Base-by-base conservation (phyloP, 2,888 invertebrate species). In the Orthonychiurus folsomi region DNA sequence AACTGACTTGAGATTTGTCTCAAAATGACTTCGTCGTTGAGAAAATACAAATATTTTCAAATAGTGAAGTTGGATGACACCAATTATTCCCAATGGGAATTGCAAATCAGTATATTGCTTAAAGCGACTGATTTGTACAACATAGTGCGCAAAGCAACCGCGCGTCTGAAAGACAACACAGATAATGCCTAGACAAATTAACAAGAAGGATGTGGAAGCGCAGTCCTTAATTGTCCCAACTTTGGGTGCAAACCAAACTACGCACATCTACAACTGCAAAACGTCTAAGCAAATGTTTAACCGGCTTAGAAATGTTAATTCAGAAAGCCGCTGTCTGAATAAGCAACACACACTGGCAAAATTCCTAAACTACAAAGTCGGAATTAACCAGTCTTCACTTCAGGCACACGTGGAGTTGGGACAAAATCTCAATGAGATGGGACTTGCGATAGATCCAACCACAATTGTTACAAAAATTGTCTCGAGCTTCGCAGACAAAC, bases 211-310 rank as follows among this genome's bases (percentile, higher is more conserved):
- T 56, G 25, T 48, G 1, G 24, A 47, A 3, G 56, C 61, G 12
- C 12, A 24, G 28, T 5, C 15, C 2, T 28, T 61, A 9, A 5
- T 61, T 3, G 28, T 47, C 3, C 21, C 24, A 9, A 25, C 57
- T 2, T 21, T 61, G 18, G 28, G 50, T 9, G 3, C 56, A 23
- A 2, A 18, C 27, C 56, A 56, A 37, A 9, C 28, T 1, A 18
- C 12, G 20, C 24, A 27, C 9, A 25, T 61, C 5, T 48, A 37
- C 37, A 55, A 15, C n/a, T 20, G 27, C 37, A 55, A 9, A 2
- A 53, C 20, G n/a, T 2, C 60, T 9, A 60, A 55, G 47, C 54
- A 60, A 5, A 60, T 60, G 54, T 53, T 53, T 15, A 55, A 60
- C 20, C 12, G 9, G 5, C 55, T 60, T 3, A 26, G 5, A 15